Evolutionary conservation across 2,888 invertebrate genomes (phyloP).

Genomic region (Pelosia muscerda): DNA sequence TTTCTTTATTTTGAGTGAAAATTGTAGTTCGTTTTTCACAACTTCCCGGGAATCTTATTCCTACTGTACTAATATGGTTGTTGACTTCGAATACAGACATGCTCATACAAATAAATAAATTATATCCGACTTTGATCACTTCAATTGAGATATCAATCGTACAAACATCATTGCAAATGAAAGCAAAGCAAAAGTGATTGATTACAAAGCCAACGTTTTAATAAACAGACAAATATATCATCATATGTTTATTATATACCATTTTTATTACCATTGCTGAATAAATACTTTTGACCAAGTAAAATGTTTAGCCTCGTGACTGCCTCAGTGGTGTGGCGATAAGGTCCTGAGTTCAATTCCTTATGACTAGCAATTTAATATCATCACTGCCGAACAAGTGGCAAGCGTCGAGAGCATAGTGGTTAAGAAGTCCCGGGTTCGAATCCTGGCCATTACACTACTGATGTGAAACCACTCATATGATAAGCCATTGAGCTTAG

Average conservation of each 20-base stretch:
- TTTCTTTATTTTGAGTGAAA: no score
- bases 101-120: not conserved
- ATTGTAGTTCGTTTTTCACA: no score
- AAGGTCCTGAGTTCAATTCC: not conserved
- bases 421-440: no score
- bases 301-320: not conserved
- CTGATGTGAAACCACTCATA: no score
- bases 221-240: slow-evolving; percentile 4
- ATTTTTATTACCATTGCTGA: not conserved
- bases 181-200: slow-evolving; percentile 4
- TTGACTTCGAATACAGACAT: no score
- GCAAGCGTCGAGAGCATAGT: no score
- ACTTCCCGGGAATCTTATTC: no score
- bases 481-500: no score
- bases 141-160: not conserved
- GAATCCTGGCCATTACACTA: no score
- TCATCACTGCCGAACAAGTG: not conserved
- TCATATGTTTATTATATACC: not conserved
- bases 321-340: not conserved
- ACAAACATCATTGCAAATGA: not conserved
- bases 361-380: not conserved
- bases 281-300: not conserved
- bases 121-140: not conserved
- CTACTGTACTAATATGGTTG: no score
- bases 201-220: not conserved